Evolutionary conservation across 2,797 vertebrate genomes (phyloP), one percentile per base, ranked within the genome.

Genomic region (Sciurus carolinensis): DNA sequence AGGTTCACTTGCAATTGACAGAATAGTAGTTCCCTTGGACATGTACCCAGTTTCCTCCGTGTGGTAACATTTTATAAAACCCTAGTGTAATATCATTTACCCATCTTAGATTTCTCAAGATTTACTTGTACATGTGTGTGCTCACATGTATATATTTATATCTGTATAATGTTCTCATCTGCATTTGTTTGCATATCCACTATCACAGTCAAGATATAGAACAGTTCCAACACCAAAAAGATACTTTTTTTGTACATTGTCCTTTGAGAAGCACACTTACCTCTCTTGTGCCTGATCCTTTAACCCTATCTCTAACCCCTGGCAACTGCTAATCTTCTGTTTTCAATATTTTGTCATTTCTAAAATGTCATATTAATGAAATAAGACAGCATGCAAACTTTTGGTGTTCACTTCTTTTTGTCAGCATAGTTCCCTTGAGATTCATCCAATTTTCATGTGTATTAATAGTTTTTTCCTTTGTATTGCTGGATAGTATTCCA

Each of bases 401-500:
- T 67, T 17, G 30, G 22, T 22, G 33, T 83, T 94, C 67, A 47
- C 39, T 7, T 54, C 39, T 88, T 73, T 81, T 66, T 59, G 18
- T 83, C 33, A 47, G 33, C n/a, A 36, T 82, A 36, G 47, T 54
- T 12, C 62, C 15, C 13, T 94, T 26, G 28, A 80, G 44, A 33
- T 72, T 12, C n/a, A 86, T 54, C 15, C 36, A 44, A n/a, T 26
- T 44, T 75, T 85, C 85, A 36, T 64, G 7, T 66, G 0, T 81
- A 17, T 66, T 54, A 79, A 36, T 64, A 54, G 12, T 80, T 72
- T 73, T 11, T 80, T 87, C 24, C 59, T 57, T 89, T 77, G 28
- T 84, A 59, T 91, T 73, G n/a, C 59, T 75, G 50, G 20, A 52
- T 87, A 95, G 4, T 42, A 89, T 83, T 92, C 66, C 17, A n/a